phyloP scores from a whole-genome alignment of 2,113 vertebrate species.

The Gavia stellata region DNA sequence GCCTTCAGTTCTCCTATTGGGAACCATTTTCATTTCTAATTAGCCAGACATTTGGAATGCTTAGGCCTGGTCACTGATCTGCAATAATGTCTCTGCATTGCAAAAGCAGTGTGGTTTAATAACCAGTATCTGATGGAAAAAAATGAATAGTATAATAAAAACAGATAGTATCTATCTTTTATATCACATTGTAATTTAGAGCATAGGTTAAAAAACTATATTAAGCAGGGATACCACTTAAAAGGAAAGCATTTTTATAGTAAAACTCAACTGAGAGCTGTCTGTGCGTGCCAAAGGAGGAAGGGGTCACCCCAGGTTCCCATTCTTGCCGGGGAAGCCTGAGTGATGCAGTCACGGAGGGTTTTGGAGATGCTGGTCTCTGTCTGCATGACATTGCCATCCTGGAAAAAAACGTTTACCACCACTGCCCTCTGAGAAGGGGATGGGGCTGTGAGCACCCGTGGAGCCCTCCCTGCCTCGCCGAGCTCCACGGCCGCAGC shows the following conservation, averaged over 20 bases:
- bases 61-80: not conserved
- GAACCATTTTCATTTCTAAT: not conserved
- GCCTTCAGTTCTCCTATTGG: not conserved
- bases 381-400: fast-evolving
- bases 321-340: fast-evolving
- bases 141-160: not conserved
- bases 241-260: not conserved
- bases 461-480: fast-evolving
- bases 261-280: not conserved
- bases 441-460: not conserved
- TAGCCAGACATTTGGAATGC: not conserved
- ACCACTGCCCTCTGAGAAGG: fast-evolving
- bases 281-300: not conserved
- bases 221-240: not conserved
- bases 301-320: not conserved
- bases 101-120: not conserved
- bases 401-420: not conserved
- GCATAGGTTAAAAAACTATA: not conserved
- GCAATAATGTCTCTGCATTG: not conserved
- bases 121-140: not conserved
- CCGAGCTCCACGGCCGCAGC: fast-evolving
- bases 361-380: not conserved
- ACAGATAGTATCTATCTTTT: not conserved
- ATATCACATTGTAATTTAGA: not conserved
- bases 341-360: not conserved